Percentiles rank a stretch among this genome's conserved stretches.
Evolutionary conservation across 1,140 invertebrate genomes (phyloP).

Genomic region (Micrasema minimum): DNA sequence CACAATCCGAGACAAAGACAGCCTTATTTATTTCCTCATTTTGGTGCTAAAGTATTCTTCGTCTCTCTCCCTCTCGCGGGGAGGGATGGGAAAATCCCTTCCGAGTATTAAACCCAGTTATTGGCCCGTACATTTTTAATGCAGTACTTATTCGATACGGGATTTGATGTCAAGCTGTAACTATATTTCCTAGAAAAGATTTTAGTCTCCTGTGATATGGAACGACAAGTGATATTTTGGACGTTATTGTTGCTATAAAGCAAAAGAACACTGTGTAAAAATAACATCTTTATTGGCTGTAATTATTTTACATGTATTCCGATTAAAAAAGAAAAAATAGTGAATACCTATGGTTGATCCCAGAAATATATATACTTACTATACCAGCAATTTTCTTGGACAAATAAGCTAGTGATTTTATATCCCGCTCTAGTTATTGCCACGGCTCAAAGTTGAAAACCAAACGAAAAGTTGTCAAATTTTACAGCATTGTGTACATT

Average conservation of each 20-base stretch:
- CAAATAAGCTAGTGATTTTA: no score
- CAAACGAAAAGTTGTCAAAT: no score
- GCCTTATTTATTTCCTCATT: slow-evolving; percentile 37
- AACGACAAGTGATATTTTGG: slow-evolving; percentile 10
- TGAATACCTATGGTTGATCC: no score
- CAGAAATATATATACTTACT: no score
- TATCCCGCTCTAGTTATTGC: no score
- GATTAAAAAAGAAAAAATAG: no score
- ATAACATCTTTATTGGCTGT: no score
- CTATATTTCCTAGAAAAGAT: slow-evolving; percentile 49
- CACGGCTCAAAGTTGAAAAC: no score
- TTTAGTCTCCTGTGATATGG: slow-evolving; percentile 28
- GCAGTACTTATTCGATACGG: slow-evolving; percentile 52
- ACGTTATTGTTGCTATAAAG: slow-evolving; percentile 11
- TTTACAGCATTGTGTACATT: no score
- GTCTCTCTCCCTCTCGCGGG: not conserved
- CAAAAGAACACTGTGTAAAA: not conserved
- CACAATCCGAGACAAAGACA: slow-evolving; percentile 47
- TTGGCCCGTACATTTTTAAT: slow-evolving; percentile 54
- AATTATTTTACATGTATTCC: no score
- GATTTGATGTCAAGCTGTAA: slow-evolving; percentile 52
- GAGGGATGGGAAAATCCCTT: slow-evolving; percentile 49
- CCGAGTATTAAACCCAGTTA: slow-evolving; percentile 53
- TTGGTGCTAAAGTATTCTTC: slow-evolving; percentile 3
- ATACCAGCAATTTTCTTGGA: no score